A percentile compares a stretch with the other conserved stretches of the same genome.
Conservation (phyloP, 2,888 invertebrate genomes). For the Pollenia amentaria region DNA sequence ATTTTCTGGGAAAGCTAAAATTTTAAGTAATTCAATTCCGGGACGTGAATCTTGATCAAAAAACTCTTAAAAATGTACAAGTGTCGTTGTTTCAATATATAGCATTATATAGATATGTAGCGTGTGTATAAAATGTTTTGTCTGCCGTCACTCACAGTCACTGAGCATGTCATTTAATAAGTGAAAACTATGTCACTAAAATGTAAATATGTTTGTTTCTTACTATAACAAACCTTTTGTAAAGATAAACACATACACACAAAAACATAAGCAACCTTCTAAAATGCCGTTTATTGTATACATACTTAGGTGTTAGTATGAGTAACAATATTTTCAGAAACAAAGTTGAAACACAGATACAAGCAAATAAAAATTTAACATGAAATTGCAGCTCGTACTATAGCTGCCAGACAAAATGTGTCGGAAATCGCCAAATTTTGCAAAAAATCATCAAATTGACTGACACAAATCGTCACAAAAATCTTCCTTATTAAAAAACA, state of each 20-base stretch:
- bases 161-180: constrained; percentile 62
- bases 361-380: neutral
- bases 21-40: no score
- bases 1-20: no score
- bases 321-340: constrained; percentile 1
- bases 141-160: constrained; percentile 59
- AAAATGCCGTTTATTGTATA: neutral
- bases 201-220: constrained; percentile 4
- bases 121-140: constrained; percentile 23
- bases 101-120: neutral
- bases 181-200: constrained; percentile 64
- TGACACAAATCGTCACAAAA: no score
- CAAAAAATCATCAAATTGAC: no score
- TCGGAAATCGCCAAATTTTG: no score
- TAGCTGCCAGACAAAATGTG: no score
- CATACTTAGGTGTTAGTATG: neutral
- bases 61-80: no score
- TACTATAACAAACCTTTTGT: constrained; percentile 16
- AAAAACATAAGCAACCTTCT: neutral
- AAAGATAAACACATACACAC: neutral
- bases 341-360: neutral
- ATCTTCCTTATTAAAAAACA: no score
- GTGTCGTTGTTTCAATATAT: neutral
- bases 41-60: no score
- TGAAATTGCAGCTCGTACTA: no score